These are phyloP conservation scores for Euzetes globulus DNA, from an alignment of 2,888 invertebrate genomes.

Conservation along the genomic window DNA sequence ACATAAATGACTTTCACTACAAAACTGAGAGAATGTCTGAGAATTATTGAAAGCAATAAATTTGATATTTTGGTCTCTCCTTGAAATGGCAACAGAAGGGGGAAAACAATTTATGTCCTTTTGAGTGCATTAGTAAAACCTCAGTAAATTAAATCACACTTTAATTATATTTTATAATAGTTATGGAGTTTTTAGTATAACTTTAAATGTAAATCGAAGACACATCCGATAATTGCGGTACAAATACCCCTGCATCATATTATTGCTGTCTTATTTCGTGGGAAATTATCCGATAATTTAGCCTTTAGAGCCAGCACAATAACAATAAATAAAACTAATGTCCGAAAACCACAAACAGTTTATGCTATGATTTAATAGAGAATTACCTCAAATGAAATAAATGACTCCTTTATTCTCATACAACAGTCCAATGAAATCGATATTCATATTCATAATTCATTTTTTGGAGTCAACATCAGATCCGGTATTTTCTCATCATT, in stretches of 20 bases:
- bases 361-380: too few relatives aligned
- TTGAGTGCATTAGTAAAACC: slow-evolving; percentile 13
- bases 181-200: neutral
- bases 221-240: neutral
- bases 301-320: neutral
- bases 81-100: neutral
- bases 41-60: slow-evolving; percentile 4
- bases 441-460: slow-evolving; percentile 26
- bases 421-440: neutral
- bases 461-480: neutral
- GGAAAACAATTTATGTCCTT: slow-evolving; percentile 11
- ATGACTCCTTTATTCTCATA: neutral
- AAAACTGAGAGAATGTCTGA: neutral
- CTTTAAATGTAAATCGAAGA: neutral
- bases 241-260: neutral
- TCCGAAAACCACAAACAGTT: too few relatives aligned
- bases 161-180: slow-evolving; percentile 1
- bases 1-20: neutral
- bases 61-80: slow-evolving; percentile 9
- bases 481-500: slow-evolving; percentile 8
- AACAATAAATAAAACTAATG: neutral
- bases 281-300: neutral
- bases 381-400: too few relatives aligned
- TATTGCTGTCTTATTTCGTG: neutral
- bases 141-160: slow-evolving; percentile 22